Evolutionary conservation across 2,888 invertebrate genomes (phyloP).

Genomic region (Drosophila mercatorum): DNA sequence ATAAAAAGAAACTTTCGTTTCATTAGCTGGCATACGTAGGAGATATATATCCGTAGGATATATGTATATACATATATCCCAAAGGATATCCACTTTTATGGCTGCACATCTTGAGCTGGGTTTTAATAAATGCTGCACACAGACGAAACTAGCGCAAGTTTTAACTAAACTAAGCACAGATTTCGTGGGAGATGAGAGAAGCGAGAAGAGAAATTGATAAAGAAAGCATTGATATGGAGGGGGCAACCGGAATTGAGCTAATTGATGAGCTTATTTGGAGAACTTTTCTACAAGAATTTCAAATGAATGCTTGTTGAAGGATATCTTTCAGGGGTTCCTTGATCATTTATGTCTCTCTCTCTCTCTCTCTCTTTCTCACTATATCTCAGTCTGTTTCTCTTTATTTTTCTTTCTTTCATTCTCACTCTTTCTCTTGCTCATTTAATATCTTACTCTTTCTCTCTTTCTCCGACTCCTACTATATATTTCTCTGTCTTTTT

Average conservation of each 20-base stretch:
- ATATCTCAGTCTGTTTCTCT: background rate
- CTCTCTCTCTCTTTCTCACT: background rate
- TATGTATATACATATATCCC: background rate
- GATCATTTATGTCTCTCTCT: background rate
- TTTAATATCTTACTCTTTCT: background rate
- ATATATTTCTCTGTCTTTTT: no score
- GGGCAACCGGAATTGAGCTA: background rate
- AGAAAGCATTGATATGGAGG: background rate
- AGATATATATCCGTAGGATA: background rate
- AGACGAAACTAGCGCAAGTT: constrained; percentile 3
- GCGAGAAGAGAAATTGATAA: background rate
- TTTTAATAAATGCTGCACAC: constrained; percentile 33
- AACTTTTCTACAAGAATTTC: background rate
- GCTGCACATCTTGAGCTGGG: constrained; percentile 28
- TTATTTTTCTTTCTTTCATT: background rate
- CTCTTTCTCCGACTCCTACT: background rate
- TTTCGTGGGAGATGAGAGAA: background rate
- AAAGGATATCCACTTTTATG: constrained; percentile 48
- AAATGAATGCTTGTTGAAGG: no score
- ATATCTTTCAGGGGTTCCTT: no score
- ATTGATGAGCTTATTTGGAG: background rate
- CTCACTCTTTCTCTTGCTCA: background rate
- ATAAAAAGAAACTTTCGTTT: constrained; percentile 53
- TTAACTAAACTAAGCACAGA: background rate
- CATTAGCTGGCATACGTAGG: constrained; percentile 53